These are phyloP conservation scores for Jordanella pulchra DNA, from an alignment of 2,797 vertebrate genomes.

Conservation along the genomic window DNA sequence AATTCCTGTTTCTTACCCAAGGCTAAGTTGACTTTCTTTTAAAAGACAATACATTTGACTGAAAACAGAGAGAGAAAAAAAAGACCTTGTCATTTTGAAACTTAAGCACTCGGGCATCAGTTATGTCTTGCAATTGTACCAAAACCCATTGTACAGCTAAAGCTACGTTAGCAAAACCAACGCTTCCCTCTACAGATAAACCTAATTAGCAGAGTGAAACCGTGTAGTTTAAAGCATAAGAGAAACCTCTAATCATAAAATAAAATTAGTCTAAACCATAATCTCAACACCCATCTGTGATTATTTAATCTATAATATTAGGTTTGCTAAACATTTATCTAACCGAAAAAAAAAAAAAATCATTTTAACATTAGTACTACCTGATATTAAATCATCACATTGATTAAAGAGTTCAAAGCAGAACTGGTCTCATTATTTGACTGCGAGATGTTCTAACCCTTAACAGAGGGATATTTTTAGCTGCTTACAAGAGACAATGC, in stretches of 20 bases:
- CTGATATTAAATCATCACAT: too few species aligned
- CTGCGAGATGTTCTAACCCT: too few species aligned
- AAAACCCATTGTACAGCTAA: not conserved
- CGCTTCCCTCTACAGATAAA: not conserved
- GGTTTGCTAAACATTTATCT: too few species aligned
- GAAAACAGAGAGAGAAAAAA: not conserved
- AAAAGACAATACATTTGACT: not conserved
- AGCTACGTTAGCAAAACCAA: not conserved
- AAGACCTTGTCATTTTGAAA: too few species aligned
- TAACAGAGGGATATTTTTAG: not conserved
- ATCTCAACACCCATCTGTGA: not conserved
- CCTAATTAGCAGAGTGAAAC: not conserved
- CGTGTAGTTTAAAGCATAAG: not conserved
- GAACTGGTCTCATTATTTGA: too few species aligned
- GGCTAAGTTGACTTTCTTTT: not conserved
- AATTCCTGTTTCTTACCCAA: not conserved
- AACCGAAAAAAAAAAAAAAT: too few species aligned
- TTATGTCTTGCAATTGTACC: not conserved
- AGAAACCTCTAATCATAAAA: not conserved
- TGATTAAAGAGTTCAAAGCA: too few species aligned
- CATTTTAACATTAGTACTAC: too few species aligned
- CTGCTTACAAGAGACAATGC: not conserved
- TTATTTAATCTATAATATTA: not conserved
- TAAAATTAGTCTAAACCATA: not conserved
- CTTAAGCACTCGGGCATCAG: not conserved